These are phyloP conservation scores for Volucella bombylans DNA, from an alignment of 2,888 invertebrate species.

Conservation along the genomic window DNA sequence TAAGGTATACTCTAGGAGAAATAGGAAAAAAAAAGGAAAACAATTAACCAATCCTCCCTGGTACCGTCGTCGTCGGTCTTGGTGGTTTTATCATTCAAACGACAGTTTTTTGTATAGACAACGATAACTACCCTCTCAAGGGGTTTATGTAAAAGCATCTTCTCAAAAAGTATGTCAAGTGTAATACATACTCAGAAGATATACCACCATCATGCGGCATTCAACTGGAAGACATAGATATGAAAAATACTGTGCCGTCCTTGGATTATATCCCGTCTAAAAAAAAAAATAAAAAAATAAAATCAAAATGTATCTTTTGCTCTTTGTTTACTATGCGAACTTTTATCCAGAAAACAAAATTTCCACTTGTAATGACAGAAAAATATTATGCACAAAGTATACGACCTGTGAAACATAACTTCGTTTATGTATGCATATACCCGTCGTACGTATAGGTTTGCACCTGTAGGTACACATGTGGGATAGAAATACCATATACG, in stretches of 20 bases:
- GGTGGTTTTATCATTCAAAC: conserved; percentile 50
- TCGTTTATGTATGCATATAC: neutral
- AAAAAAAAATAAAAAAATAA: conserved; percentile 37
- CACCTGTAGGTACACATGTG: neutral
- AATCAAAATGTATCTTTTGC: conserved; percentile 65
- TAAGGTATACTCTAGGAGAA: neutral
- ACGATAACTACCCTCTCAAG: conserved; percentile 51
- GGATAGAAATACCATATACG: neutral
- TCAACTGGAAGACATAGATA: conserved; percentile 66
- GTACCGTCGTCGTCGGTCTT: conserved; percentile 22
- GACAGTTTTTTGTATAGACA: conserved; percentile 54
- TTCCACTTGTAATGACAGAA: conserved; percentile 60
- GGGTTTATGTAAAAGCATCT: conserved; percentile 63
- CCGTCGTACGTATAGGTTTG: no score
- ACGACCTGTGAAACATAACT: conserved; percentile 52
- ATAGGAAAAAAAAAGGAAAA: conserved; percentile 27
- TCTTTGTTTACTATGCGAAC: conserved; percentile 57
- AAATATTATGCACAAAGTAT: conserved; percentile 49
- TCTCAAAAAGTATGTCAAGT: conserved; percentile 69
- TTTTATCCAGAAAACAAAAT: conserved; percentile 59
- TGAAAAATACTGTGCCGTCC: conserved; percentile 52
- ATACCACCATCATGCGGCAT: conserved; percentile 57
- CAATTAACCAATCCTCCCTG: conserved; percentile 55
- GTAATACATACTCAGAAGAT: conserved; percentile 58
- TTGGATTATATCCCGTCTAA: conserved; percentile 68